Base-by-base conservation (phyloP, 2,113 vertebrate species). In the Ctenodactylus gundi region DNA sequence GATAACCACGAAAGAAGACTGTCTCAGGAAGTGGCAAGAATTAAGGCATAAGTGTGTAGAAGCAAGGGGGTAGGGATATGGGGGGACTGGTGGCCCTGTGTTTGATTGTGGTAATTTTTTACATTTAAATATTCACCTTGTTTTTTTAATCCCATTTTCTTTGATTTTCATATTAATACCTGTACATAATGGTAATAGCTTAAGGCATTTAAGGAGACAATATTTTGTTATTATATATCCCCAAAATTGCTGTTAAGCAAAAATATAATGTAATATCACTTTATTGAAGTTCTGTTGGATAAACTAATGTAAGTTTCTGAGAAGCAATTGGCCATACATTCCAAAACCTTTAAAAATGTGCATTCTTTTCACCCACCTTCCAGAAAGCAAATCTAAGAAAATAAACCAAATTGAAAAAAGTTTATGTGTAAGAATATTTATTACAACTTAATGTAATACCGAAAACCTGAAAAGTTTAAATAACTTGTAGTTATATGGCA, bases 391-490 rank as follows among this genome's bases (percentile, higher is more conserved):
- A 65, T 77, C 77, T 87, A 87, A 94, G 10, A 85, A 86, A 86
- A 90, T 72, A 83, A 65, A 60, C 11, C 64, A 88, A 70, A 55
- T 44, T 77, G 31, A 41, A 55, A 65, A 41, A 80, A 72, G 70
- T 65, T 36, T 73, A 73, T 39, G 46, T 76, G n/a, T 72, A 53
- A 31, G n/a, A n/a, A 29, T 82, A 85, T 84, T 85, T 92, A 64
- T 92, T 60, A 65, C 3, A 95, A 72, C 25, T 93, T 51, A 80
- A 84, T 84, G 53, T 77, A 78, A 68, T 46, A 78, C 29, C 41
- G 41, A 77, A 84, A 93, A 83, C 8, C n/a, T 87, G 81, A 82
- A 93, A 72, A 86, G 62, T 12, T 80, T 88, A 55, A 91, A 55
- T 70, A 87, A 91, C 83, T 70, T 80, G 55, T 31, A 12, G 39